Evolutionary conservation across 1,140 invertebrate genomes (phyloP).

Genomic region (Drosophila baimaii): DNA sequence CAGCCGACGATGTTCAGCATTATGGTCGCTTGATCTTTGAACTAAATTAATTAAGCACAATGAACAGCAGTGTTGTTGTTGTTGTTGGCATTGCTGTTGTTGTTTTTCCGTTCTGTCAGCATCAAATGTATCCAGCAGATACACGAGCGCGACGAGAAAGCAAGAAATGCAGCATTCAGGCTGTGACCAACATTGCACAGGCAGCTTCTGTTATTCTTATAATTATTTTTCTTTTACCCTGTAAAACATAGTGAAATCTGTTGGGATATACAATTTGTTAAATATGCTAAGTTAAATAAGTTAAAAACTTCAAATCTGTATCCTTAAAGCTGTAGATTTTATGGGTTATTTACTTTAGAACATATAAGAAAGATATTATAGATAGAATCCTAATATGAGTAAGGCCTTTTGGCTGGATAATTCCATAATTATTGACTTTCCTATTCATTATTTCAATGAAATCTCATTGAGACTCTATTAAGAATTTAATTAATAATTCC

Average conservation of each 20-base stretch:
- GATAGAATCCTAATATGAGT: too few species aligned
- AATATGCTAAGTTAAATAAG: too few species aligned
- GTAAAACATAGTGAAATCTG: not conserved
- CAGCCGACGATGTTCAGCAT: slow-evolving; percentile 49
- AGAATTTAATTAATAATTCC: too few species aligned
- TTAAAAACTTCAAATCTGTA: too few species aligned
- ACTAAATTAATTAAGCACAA: slow-evolving; percentile 84
- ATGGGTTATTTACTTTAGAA: too few species aligned
- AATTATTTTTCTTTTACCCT: not conserved
- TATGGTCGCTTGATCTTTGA: slow-evolving; percentile 81
- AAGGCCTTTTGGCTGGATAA: too few species aligned
- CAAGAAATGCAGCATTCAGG: slow-evolving; percentile 35
- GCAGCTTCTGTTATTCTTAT: not conserved
- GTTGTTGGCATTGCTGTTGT: slow-evolving; percentile 8
- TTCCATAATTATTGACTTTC: too few species aligned
- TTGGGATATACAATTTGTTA: too few species aligned
- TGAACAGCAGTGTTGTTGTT: slow-evolving; percentile 80
- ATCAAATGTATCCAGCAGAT: slow-evolving; percentile 67
- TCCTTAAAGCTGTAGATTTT: too few species aligned
- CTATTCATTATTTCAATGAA: too few species aligned
- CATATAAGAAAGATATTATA: too few species aligned
- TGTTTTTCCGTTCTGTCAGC: slow-evolving; percentile 30
- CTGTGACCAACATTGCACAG: slow-evolving; percentile 26
- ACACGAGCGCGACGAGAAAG: slow-evolving; percentile 28
- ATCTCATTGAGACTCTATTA: too few species aligned